A percentile compares a stretch with the other conserved stretches of the same genome.
These are phyloP conservation scores for Fistularia commersonii DNA, from an alignment of 2,797 vertebrate genomes.

Conservation along the genomic window DNA sequence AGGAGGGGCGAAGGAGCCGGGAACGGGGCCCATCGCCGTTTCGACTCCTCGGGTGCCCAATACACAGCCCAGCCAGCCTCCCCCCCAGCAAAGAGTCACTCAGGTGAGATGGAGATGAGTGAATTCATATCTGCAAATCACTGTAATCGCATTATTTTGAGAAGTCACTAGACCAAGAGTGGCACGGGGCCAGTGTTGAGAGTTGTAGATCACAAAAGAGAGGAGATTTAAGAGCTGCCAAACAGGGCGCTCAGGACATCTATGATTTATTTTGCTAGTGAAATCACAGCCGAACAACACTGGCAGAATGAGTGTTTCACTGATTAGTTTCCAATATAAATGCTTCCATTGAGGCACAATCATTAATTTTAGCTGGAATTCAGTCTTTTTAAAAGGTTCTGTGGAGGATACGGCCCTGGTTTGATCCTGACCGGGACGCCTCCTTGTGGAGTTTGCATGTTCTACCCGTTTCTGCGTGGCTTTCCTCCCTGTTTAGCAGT, in stretches of 20 bases:
- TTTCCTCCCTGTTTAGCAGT: too few relatives aligned
- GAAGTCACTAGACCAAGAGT: slow-evolving; percentile 10
- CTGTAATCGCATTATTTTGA: slow-evolving; percentile 1
- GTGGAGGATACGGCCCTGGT: too few relatives aligned
- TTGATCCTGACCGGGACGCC: too few relatives aligned
- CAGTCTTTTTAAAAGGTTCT: too few relatives aligned
- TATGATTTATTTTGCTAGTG: slow-evolving; percentile 34
- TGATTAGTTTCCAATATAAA: slow-evolving; percentile 26
- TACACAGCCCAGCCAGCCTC: slow-evolving; percentile 56
- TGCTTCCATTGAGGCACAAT: too few relatives aligned
- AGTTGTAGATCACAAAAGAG: slow-evolving; percentile 10
- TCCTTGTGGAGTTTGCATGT: too few relatives aligned
- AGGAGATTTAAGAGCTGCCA: slow-evolving; percentile 30
- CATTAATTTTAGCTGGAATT: too few relatives aligned
- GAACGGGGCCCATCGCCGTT: slow-evolving; percentile 63
- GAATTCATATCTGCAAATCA: too few relatives aligned
- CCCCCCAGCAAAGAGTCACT: slow-evolving; percentile 85
- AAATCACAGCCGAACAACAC: slow-evolving; percentile 24
- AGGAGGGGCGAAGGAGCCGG: slow-evolving; percentile 65
- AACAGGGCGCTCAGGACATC: background rate
- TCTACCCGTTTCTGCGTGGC: too few relatives aligned
- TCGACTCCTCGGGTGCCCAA: slow-evolving; percentile 69
- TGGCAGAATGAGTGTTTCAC: slow-evolving; percentile 19
- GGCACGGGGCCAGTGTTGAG: slow-evolving; percentile 21
- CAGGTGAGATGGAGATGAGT: slow-evolving; percentile 63